Evolutionary conservation across 53 echinoderm and acorn worm species (phyloP).

Genomic region (Arbacia lixula): DNA sequence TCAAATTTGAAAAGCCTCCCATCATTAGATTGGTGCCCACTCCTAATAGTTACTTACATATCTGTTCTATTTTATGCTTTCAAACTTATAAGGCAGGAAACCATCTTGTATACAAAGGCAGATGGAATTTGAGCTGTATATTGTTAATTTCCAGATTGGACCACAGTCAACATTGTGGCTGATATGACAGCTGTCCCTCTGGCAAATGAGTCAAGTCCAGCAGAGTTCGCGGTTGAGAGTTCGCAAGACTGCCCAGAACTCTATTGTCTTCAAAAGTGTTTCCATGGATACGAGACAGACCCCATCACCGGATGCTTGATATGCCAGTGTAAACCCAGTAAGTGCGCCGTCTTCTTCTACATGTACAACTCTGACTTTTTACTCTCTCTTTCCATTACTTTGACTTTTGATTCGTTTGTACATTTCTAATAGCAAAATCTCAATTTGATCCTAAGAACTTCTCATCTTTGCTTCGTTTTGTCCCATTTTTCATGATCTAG

Average conservation of each 20-base stretch:
- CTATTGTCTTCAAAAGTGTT: constrained; percentile 36
- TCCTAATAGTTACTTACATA: too few relatives aligned
- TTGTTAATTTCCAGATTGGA: neutral
- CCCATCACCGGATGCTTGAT: constrained; percentile 49
- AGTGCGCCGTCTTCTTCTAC: too few relatives aligned
- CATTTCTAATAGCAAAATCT: too few relatives aligned
- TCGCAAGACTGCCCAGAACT: constrained; percentile 16
- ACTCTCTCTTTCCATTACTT: neutral
- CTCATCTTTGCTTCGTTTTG: too few relatives aligned
- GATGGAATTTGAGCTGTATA: too few relatives aligned
- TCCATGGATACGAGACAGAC: constrained; percentile 23
- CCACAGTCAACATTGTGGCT: constrained; percentile 20
- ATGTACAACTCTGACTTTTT: neutral
- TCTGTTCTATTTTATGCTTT: too few relatives aligned
- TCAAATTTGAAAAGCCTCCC: too few relatives aligned
- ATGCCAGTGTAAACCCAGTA: constrained; percentile 53
- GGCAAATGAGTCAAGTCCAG: neutral
- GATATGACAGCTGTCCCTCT: constrained; percentile 39
- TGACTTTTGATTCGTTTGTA: too few relatives aligned
- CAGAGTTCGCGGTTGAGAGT: neutral
- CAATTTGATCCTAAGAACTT: too few relatives aligned
- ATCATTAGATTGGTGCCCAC: too few relatives aligned
- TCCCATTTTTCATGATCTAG: neutral
- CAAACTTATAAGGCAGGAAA: too few relatives aligned
- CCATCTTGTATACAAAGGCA: too few relatives aligned